phyloP scores from a whole-genome alignment of 2,888 invertebrate genomes.

The Lasioglossum vierecki region DNA sequence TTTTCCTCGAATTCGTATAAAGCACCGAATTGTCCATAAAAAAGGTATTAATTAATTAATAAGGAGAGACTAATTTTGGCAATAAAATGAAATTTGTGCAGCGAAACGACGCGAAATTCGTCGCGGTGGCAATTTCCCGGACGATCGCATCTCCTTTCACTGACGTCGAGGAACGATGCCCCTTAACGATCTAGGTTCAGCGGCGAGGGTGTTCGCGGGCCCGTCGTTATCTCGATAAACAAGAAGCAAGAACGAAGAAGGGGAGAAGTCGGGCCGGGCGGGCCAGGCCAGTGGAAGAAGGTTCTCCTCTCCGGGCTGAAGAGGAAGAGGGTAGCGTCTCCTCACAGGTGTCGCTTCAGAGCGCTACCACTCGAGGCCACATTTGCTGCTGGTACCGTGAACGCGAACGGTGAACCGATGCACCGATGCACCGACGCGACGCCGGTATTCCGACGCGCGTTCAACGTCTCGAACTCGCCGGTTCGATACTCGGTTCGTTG shows the following conservation, averaged over 20 bases:
- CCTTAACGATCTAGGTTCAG: slow-evolving; percentile 51
- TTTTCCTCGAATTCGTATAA: no score
- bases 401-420: slow-evolving; percentile 75
- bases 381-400: slow-evolving; percentile 74
- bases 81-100: no score
- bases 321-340: slow-evolving; percentile 75
- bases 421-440: slow-evolving; percentile 59
- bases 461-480: slow-evolving; percentile 36
- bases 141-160: slow-evolving; percentile 35
- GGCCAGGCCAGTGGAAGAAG: slow-evolving; percentile 54
- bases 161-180: slow-evolving; percentile 21
- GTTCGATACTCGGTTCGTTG: slow-evolving; percentile 32
- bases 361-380: slow-evolving; percentile 74
- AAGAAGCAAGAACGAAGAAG: slow-evolving; percentile 46
- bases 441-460: slow-evolving; percentile 57
- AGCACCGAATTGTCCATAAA: no score
- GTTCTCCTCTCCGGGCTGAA: slow-evolving; percentile 57
- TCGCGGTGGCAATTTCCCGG: slow-evolving; percentile 28
- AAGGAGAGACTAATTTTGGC: no score
- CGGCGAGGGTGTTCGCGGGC: slow-evolving; percentile 57
- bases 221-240: slow-evolving; percentile 63
- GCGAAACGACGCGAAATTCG: neutral
- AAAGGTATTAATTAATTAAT: no score
- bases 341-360: slow-evolving; percentile 74
- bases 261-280: slow-evolving; percentile 34